These are phyloP conservation scores for Eolophus roseicapilla DNA, from an alignment of 2,113 vertebrate species.

Conservation along the genomic window DNA sequence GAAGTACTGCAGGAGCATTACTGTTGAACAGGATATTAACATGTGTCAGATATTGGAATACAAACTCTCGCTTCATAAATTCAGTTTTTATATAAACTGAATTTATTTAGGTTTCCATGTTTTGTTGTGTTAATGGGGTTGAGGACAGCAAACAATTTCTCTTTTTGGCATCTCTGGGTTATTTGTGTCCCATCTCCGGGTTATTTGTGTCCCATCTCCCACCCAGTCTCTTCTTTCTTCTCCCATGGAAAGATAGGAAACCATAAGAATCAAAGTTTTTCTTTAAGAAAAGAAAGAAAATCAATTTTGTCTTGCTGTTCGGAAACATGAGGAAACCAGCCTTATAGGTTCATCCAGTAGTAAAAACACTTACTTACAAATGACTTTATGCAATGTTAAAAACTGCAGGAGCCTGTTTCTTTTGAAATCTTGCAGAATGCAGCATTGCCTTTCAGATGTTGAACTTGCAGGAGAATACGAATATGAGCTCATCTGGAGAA, in stretches of 20 bases:
- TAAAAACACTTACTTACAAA: neutral
- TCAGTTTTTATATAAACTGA: neutral
- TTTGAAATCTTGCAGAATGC: constrained; percentile 7
- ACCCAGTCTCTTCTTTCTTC: neutral
- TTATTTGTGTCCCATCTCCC: neutral
- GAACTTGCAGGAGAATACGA: neutral
- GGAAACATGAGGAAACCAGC: neutral
- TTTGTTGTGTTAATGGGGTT: neutral
- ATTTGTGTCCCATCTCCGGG: fast-evolving
- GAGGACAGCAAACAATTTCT: neutral
- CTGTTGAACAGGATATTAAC: neutral
- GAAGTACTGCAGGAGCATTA: neutral
- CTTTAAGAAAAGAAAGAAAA: neutral
- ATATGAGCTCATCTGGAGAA: neutral
- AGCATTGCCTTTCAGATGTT: neutral
- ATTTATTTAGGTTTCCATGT: neutral
- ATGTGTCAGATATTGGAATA: neutral
- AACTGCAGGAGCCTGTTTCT: neutral
- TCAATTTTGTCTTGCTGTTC: neutral
- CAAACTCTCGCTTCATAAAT: constrained; percentile 19
- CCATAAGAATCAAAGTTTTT: neutral
- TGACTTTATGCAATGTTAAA: neutral
- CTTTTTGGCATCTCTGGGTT: neutral
- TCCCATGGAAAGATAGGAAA: neutral
- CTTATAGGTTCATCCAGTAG: neutral